phyloP scores from a whole-genome alignment of 2,888 invertebrate species.

The Chalcis sispes region DNA sequence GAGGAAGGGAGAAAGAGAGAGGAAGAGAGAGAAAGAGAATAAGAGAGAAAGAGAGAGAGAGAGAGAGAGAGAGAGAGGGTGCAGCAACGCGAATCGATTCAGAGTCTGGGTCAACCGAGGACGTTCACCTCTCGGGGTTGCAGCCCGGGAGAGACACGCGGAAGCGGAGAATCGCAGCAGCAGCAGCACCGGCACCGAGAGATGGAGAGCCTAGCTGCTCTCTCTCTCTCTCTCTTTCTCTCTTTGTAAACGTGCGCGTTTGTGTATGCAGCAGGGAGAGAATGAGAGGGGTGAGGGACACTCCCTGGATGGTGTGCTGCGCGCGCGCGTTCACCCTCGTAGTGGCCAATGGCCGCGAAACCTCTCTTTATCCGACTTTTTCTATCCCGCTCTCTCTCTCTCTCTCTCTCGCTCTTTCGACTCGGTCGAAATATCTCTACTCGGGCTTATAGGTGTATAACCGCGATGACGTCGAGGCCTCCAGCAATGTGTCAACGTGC shows the following conservation, averaged over 20 bases:
- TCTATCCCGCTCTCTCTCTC: no score
- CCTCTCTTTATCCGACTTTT: not conserved
- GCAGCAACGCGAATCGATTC: conserved; percentile 70
- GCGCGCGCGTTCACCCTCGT: not conserved
- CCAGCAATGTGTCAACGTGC: no score
- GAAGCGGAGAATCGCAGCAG: conserved; percentile 47
- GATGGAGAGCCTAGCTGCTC: no score
- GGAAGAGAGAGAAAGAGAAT: conserved; percentile 10
- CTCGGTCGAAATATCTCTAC: no score
- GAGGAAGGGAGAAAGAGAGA: not conserved
- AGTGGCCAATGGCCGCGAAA: conserved; percentile 33
- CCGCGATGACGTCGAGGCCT: not conserved
- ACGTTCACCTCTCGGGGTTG: conserved; percentile 73
- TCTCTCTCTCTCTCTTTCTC: no score
- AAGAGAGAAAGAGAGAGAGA: not conserved
- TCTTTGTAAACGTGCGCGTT: no score
- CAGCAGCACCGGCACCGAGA: not conserved
- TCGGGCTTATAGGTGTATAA: not conserved
- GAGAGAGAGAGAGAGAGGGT: conserved; percentile 6
- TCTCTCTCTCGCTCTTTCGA: no score
- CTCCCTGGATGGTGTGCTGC: conserved; percentile 39
- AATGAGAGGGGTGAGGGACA: conserved; percentile 45
- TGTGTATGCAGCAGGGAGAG: not conserved
- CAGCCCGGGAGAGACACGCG: conserved; percentile 72
- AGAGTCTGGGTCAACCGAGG: conserved; percentile 76